Evolutionary conservation across 1,140 invertebrate genomes (phyloP).

Genomic region (Lepidostoma basale): DNA sequence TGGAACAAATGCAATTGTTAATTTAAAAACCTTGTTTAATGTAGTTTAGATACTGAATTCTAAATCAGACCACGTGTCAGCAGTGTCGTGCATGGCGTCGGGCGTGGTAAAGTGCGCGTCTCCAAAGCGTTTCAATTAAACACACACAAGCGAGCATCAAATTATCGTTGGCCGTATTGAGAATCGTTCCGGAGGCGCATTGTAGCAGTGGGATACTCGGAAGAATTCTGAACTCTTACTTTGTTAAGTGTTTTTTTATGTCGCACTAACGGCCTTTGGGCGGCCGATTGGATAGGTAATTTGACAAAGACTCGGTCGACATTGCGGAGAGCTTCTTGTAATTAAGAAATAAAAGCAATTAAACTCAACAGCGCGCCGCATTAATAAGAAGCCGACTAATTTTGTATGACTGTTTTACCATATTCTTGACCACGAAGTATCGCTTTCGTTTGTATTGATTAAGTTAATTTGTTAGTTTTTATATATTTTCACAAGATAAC

Average conservation of each 20-base stretch:
- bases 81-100: not conserved
- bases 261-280: constrained; percentile 27
- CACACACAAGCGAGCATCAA: constrained; percentile 26
- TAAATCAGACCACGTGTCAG: not conserved
- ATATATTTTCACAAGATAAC: no score
- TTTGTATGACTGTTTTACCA: no score
- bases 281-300: constrained; percentile 20
- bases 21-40: not conserved
- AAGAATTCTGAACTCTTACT: constrained; percentile 34
- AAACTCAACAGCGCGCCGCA: not conserved
- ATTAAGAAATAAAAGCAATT: constrained; percentile 17
- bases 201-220: constrained; percentile 24
- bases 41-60: not conserved
- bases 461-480: no score
- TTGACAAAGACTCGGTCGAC: constrained; percentile 23
- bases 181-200: constrained; percentile 31
- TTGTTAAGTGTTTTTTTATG: constrained; percentile 41
- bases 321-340: constrained; percentile 17
- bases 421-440: no score
- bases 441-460: no score
- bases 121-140: constrained; percentile 29
- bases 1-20: no score
- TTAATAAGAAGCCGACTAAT: no score
- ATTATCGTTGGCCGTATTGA: constrained; percentile 40
- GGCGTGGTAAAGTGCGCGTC: not conserved